Conservation (phyloP, 2,797 vertebrate genomes). For the Poeciliopsis turneri region DNA sequence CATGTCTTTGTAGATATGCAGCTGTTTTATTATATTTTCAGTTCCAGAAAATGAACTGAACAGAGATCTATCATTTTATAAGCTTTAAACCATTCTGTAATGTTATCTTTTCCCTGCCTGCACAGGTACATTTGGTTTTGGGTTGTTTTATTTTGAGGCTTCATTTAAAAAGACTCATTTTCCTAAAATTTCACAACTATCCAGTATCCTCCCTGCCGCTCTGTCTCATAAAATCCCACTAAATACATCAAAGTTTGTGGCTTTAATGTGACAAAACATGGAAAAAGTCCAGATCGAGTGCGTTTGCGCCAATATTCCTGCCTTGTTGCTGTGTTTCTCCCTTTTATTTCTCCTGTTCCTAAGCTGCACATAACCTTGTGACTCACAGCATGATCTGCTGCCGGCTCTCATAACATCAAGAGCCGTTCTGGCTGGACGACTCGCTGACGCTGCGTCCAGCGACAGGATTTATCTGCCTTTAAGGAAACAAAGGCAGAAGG, state of each 20-base stretch:
- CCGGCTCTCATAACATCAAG: slow-evolving; percentile 13
- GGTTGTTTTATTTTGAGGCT: too few species aligned
- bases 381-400: slow-evolving; percentile 40
- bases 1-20: not conserved
- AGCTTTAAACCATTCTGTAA: not conserved
- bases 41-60: not conserved
- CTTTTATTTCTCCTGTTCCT: slow-evolving; percentile 31
- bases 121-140: not conserved
- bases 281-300: not conserved
- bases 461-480: slow-evolving; percentile 1
- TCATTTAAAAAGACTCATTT: not conserved
- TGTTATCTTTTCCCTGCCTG: not conserved
- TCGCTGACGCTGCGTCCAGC: not conserved
- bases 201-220: not conserved
- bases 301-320: not conserved
- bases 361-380: slow-evolving; percentile 41
- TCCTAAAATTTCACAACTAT: not conserved
- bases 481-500: not conserved
- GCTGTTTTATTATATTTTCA: not conserved
- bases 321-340: not conserved
- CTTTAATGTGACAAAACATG: not conserved
- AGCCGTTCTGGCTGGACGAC: slow-evolving; percentile 15
- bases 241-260: not conserved
- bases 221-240: not conserved
- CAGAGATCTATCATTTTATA: not conserved